Evolutionary conservation across 2,113 vertebrate species (phyloP).

Genomic region (Planiliza haematocheilus): DNA sequence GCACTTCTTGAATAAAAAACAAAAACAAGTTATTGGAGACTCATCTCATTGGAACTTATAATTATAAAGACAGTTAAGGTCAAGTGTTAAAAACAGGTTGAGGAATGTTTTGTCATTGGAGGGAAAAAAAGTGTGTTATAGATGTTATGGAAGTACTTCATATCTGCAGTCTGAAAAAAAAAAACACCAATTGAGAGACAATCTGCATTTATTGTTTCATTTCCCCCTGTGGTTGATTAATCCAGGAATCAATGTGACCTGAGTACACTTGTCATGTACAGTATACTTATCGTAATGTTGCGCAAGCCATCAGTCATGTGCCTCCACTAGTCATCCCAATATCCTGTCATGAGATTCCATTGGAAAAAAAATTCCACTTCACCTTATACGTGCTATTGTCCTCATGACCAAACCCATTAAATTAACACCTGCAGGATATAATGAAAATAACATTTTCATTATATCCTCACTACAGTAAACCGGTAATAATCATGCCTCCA

Average conservation of each 20-base stretch:
- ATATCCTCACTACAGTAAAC: too few relatives aligned
- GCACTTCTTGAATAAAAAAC: constrained; percentile 19
- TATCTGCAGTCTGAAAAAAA: too few relatives aligned
- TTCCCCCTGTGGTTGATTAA: not conserved
- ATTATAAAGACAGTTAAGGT: not conserved
- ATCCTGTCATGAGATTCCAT: not conserved
- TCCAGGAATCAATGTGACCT: not conserved
- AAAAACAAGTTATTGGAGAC: not conserved
- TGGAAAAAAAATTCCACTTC: not conserved
- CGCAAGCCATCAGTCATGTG: constrained; percentile 36
- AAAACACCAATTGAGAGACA: too few relatives aligned
- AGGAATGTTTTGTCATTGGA: too few relatives aligned
- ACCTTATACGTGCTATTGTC: not conserved
- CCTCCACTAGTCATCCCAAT: not conserved
- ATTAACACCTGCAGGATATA: not conserved
- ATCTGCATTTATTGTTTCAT: too few relatives aligned
- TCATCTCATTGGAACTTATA: not conserved
- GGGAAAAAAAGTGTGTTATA: too few relatives aligned
- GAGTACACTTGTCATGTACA: not conserved
- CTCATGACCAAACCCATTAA: not conserved
- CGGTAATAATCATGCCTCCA: too few relatives aligned
- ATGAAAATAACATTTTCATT: too few relatives aligned
- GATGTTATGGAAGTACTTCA: too few relatives aligned
- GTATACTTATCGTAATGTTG: not conserved
- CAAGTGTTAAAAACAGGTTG: not conserved